Percentiles rank a stretch among this genome's conserved stretches.
These are phyloP conservation scores for Cryptomyrus ogoouensis DNA, from an alignment of 2,113 vertebrate genomes.

Conservation along the genomic window DNA sequence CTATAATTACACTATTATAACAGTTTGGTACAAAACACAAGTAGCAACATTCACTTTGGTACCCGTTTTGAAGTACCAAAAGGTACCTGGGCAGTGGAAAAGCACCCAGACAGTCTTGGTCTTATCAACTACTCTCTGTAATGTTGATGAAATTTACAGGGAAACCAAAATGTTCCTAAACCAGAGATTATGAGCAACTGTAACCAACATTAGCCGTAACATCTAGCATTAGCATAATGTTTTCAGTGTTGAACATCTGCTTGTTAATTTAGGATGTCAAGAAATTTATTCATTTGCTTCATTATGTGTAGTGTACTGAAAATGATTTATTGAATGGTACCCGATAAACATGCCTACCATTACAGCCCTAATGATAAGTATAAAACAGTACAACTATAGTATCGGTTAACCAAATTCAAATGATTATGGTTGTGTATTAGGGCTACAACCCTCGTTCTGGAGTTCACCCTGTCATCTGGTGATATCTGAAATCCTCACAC, in stretches of 20 bases:
- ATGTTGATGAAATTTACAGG: neutral
- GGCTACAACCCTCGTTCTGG: neutral
- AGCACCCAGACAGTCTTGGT: neutral
- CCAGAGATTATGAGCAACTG: neutral
- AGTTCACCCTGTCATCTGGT: neutral
- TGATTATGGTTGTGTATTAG: neutral
- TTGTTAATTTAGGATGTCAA: neutral
- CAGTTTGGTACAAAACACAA: neutral
- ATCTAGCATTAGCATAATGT: neutral
- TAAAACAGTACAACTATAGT: neutral
- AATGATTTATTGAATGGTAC: neutral
- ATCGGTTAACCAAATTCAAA: neutral
- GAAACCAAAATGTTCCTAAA: neutral
- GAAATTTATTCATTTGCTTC: neutral
- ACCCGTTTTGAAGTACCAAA: too few species aligned
- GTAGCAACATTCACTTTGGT: too few species aligned
- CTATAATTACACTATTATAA: neutral
- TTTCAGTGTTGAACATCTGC: neutral
- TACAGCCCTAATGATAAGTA: neutral
- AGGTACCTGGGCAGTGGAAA: neutral
- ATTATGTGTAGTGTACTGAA: neutral
- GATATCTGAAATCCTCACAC: neutral
- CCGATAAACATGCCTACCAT: neutral
- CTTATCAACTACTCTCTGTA: neutral
- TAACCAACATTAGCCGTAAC: neutral